Conservation (phyloP, 2,113 vertebrate genomes). For the Eudyptes chrysolophus region DNA sequence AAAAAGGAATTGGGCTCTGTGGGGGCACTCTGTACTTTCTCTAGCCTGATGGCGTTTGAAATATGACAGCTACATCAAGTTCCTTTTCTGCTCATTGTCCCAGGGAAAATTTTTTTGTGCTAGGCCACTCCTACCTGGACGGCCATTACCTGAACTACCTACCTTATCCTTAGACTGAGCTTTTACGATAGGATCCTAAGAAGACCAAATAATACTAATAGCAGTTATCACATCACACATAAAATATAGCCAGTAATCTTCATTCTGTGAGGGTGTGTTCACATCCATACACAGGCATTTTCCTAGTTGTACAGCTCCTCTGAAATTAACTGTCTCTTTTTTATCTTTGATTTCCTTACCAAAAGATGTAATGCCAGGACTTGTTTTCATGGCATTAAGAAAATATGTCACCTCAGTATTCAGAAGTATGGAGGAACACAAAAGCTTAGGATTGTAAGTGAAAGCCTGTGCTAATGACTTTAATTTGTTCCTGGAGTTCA, state of each 20-base stretch:
- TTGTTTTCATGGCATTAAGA: neutral
- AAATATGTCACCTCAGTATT: neutral
- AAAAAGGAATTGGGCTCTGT: neutral
- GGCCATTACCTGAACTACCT: neutral
- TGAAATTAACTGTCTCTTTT: neutral
- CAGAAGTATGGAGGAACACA: neutral
- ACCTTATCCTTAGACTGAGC: neutral
- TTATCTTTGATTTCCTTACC: neutral
- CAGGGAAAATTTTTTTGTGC: neutral
- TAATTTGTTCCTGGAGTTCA: neutral
- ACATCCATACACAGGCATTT: neutral
- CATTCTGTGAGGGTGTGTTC: neutral
- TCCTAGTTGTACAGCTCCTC: neutral
- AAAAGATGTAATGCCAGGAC: neutral
- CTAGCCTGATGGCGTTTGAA: neutral
- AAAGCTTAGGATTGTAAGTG: neutral
- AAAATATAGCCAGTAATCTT: neutral
- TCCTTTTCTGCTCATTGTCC: neutral
- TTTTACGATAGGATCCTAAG: neutral
- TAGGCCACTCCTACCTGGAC: neutral
- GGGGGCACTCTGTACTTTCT: neutral
- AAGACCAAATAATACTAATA: neutral
- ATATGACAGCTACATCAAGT: neutral
- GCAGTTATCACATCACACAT: neutral
- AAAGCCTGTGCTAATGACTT: neutral